A percentile compares a stretch with the other conserved stretches of the same genome.
These are phyloP conservation scores for Phlogophora meticulosa DNA, from an alignment of 2,888 invertebrate species.

Conservation along the genomic window DNA sequence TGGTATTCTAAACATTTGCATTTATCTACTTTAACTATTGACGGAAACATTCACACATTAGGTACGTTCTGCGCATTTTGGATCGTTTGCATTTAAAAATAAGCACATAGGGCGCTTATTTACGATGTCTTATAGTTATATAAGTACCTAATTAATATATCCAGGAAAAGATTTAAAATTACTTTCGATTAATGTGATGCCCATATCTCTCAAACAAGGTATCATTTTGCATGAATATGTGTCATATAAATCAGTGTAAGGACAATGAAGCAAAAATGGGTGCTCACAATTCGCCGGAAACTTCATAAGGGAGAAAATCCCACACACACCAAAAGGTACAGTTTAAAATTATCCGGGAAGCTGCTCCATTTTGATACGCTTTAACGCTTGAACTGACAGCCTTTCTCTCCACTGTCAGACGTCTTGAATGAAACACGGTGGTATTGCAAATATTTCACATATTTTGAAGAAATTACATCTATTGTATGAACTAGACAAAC, in stretches of 20 bases:
- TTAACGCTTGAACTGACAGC: conserved; percentile 29
- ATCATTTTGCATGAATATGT: not conserved
- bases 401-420: conserved; percentile 12
- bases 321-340: conserved; percentile 13
- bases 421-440: conserved; percentile 11
- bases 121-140: not conserved
- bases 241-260: not conserved
- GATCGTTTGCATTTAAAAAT: not conserved
- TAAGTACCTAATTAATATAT: not conserved
- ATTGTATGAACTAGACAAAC: no score
- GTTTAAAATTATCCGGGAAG: conserved; percentile 30
- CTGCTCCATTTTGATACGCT: conserved; percentile 34
- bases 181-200: not conserved
- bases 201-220: not conserved
- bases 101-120: no score
- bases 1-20: conserved; percentile 4
- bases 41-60: not conserved
- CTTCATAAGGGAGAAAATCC: conserved; percentile 1
- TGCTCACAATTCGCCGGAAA: not conserved
- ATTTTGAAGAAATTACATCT: conserved; percentile 12
- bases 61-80: not conserved
- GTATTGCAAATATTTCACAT: conserved; percentile 40
- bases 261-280: not conserved
- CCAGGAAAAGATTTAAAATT: no score
- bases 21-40: conserved; percentile 4